Evolutionary conservation across 1,140 invertebrate genomes (phyloP).

Genomic region (Phthorimaea operculella): DNA sequence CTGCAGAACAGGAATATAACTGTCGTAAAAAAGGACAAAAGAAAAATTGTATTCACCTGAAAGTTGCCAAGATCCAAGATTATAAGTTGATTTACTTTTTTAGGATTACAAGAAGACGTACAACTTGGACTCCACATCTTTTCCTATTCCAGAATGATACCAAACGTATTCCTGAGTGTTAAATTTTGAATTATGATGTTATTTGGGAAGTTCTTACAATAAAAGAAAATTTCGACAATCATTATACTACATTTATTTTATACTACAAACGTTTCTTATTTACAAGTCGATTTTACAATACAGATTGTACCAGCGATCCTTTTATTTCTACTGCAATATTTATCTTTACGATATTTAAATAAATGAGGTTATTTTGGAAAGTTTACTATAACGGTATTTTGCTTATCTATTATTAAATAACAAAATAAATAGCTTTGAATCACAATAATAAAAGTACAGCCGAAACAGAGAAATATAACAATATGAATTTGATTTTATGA

Average conservation of each 20-base stretch:
- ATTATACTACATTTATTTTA: slow-evolving; percentile 61
- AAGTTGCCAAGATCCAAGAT: no score
- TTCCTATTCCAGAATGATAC: slow-evolving; percentile 25
- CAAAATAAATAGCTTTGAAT: slow-evolving; percentile 48
- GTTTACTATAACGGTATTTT: slow-evolving; percentile 22
- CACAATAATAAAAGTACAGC: slow-evolving; percentile 30
- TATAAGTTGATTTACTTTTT: no score
- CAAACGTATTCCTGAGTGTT: no score
- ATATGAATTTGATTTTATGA: slow-evolving; percentile 11
- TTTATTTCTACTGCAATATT: slow-evolving; percentile 10
- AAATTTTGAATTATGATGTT: no score
- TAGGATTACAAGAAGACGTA: slow-evolving; percentile 36
- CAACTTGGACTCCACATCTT: slow-evolving; percentile 19
- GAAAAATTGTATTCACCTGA: no score
- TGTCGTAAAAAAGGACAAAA: no score
- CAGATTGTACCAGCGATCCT: not conserved
- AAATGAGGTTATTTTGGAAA: slow-evolving; percentile 6
- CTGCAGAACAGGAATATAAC: no score
- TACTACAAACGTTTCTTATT: slow-evolving; percentile 49
- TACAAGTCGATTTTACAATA: slow-evolving; percentile 36
- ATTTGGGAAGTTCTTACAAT: slow-evolving; percentile 15
- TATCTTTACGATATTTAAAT: no score
- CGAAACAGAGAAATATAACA: slow-evolving; percentile 15
- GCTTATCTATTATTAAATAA: slow-evolving; percentile 41
- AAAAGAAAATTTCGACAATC: slow-evolving; percentile 51